phyloP scores from a whole-genome alignment of 1,140 invertebrate genomes.

The Trachelipus rathkii region DNA sequence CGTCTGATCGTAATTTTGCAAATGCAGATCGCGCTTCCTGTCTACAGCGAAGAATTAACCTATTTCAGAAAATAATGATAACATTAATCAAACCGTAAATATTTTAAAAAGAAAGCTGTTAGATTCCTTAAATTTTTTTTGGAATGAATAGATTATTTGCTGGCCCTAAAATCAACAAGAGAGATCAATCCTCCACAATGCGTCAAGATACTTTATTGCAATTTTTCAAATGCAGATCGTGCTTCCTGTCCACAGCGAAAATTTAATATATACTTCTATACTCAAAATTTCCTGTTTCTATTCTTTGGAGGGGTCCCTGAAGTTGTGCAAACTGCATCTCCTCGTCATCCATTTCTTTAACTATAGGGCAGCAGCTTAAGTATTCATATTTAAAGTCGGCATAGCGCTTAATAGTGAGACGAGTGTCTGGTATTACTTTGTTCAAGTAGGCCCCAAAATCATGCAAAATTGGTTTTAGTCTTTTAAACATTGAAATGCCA shows the following conservation, averaged over 20 bases:
- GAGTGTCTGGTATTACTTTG: constrained; percentile 96
- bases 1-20: constrained; percentile 87
- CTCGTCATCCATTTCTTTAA: constrained; percentile 95
- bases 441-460: constrained; percentile 93
- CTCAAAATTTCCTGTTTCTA: constrained; percentile 98
- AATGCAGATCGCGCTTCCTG: constrained; percentile 88
- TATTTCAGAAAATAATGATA: constrained; percentile 51
- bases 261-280: constrained; percentile 89
- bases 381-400: constrained; percentile 98
- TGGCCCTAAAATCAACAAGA: too few species aligned
- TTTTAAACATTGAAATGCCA: constrained; percentile 83
- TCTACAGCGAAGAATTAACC: constrained; percentile 84
- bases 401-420: constrained; percentile 94
- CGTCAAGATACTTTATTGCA: too few species aligned
- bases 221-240: constrained; percentile 78
- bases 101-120: too few species aligned
- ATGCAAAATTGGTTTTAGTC: constrained; percentile 82
- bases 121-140: too few species aligned
- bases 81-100: too few species aligned
- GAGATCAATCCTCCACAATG: too few species aligned
- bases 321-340: constrained; percentile 88
- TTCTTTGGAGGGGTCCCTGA: constrained; percentile 93
- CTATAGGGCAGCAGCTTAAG: constrained; percentile 93
- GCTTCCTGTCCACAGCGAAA: constrained; percentile 93
- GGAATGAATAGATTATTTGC: too few species aligned